Evolutionary conservation across 2,113 vertebrate species (phyloP).

Genomic region (Cepphus grylle): DNA sequence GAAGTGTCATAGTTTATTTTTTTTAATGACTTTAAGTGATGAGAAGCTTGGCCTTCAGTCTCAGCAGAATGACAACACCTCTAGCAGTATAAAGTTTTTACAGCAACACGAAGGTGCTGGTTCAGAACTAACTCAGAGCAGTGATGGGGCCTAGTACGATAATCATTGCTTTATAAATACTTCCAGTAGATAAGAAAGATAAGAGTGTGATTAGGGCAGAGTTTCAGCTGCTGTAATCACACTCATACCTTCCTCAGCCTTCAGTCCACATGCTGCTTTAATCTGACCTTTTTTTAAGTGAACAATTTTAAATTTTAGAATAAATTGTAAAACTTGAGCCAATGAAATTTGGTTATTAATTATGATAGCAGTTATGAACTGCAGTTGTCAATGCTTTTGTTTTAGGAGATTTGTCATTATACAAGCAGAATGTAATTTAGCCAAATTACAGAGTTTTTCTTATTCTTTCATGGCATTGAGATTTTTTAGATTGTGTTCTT

Average conservation of each 20-base stretch:
- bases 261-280: neutral
- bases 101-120: neutral
- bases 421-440: neutral
- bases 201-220: slow-evolving; percentile 32
- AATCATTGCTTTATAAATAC: slow-evolving; percentile 41
- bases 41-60: slow-evolving; percentile 36
- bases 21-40: slow-evolving; percentile 32
- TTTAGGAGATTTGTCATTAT: neutral
- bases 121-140: neutral
- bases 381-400: neutral
- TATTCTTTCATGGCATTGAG: neutral
- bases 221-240: slow-evolving; percentile 4
- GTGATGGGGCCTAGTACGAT: neutral
- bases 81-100: neutral
- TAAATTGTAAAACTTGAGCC: neutral
- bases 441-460: neutral
- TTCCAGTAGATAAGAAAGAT: slow-evolving; percentile 45
- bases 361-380: neutral
- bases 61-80: slow-evolving; percentile 29
- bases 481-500: neutral
- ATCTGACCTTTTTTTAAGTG: neutral
- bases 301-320: neutral
- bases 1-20: slow-evolving; percentile 45
- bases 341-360: neutral
- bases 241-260: neutral